Conservation (phyloP, 1,140 invertebrate genomes). For the Solenopsis invicta region DNA sequence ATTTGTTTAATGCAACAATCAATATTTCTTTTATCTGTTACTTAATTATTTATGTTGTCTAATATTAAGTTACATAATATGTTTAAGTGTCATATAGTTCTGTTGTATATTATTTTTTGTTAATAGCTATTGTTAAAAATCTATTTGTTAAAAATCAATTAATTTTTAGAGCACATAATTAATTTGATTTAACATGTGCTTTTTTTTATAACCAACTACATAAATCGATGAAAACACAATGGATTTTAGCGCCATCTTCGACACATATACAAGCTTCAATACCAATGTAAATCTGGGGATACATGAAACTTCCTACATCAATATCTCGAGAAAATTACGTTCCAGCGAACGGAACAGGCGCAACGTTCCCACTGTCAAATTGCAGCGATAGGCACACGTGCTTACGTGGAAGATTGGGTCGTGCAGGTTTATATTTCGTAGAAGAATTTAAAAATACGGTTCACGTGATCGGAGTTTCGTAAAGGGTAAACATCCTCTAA, state of each 20-base stretch:
- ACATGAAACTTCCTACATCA: conserved; percentile 30
- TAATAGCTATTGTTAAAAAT: too few relatives aligned
- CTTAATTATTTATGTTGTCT: background rate
- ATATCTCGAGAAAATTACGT: background rate
- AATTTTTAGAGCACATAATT: background rate
- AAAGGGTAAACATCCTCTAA: conserved; percentile 56
- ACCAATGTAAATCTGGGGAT: conserved; percentile 35
- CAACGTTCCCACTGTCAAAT: conserved; percentile 13
- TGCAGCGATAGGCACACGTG: conserved; percentile 38
- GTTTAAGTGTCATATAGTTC: background rate
- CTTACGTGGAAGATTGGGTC: conserved; percentile 67
- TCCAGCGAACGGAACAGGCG: background rate
- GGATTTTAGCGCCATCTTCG: conserved; percentile 23
- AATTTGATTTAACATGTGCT: background rate
- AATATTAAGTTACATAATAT: background rate
- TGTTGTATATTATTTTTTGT: background rate
- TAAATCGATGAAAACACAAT: background rate
- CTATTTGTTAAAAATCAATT: background rate
- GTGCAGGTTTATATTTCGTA: conserved; percentile 18
- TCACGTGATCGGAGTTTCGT: conserved; percentile 23
- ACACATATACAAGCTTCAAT: background rate
- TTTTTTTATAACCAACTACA: background rate
- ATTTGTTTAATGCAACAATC: background rate
- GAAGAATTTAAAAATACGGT: conserved; percentile 35
- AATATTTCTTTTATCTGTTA: background rate